Evolutionary conservation across 2,113 vertebrate species (phyloP).

Genomic region (Rhombomys opimus): DNA sequence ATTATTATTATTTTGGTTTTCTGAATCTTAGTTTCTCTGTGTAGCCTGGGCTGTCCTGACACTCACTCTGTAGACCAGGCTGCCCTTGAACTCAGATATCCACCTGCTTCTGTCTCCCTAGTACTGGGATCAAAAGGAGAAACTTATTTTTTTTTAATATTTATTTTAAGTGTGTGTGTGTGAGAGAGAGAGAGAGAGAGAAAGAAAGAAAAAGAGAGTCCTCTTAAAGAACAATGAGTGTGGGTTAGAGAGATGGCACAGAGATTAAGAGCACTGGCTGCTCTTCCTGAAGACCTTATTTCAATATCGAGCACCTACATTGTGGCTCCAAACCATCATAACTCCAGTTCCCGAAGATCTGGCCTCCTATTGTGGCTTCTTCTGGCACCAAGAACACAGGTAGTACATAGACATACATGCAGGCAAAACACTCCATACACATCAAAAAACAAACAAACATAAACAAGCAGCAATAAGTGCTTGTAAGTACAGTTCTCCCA

Average conservation of each 20-base stretch:
- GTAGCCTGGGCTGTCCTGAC: neutral
- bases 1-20: neutral
- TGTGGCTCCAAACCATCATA: neutral
- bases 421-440: neutral
- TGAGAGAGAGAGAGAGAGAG: neutral
- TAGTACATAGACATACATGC: neutral
- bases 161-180: neutral
- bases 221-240: neutral
- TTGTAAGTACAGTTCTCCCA: neutral
- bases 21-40: no score
- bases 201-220: neutral
- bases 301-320: neutral
- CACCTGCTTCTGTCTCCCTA: neutral
- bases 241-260: neutral
- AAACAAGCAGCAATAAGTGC: neutral
- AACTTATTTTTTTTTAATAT: neutral
- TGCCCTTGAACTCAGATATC: neutral
- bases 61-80: neutral
- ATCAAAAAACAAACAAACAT: neutral
- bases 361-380: neutral
- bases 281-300: neutral
- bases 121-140: neutral
- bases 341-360: neutral
- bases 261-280: neutral
- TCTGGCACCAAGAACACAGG: neutral